Conservation (phyloP, 1,140 invertebrate species). For the Zaprionus nigranus region DNA sequence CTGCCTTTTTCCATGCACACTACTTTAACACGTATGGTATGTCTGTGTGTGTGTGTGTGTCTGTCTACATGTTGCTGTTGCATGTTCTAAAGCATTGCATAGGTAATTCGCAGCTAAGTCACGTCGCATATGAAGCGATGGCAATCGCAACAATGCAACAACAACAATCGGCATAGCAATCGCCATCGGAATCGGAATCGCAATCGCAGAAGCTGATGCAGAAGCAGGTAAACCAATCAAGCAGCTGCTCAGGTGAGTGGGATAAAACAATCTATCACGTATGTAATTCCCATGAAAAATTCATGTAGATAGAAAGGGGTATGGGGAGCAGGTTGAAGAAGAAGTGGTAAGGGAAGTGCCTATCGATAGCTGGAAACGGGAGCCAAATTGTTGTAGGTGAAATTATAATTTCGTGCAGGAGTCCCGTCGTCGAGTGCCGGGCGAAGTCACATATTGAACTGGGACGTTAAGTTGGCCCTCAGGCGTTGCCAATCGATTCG, state of each 20-base stretch:
- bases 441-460: slow-evolving; percentile 51
- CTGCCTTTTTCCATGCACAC: slow-evolving; percentile 48
- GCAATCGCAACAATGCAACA: slow-evolving; percentile 13
- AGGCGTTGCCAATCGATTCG: slow-evolving; percentile 77
- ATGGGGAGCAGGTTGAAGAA: too few species aligned
- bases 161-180: slow-evolving; percentile 24
- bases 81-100: slow-evolving; percentile 20
- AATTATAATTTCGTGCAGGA: slow-evolving; percentile 74
- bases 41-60: neutral
- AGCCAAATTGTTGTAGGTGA: slow-evolving; percentile 80
- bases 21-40: neutral
- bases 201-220: neutral
- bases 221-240: slow-evolving; percentile 68
- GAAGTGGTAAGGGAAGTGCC: neutral
- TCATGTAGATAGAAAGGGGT: slow-evolving; percentile 24
- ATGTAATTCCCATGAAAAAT: slow-evolving; percentile 83
- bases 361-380: slow-evolving; percentile 53
- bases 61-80: neutral
- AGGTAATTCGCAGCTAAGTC: slow-evolving; percentile 57
- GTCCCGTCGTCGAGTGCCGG: slow-evolving; percentile 14
- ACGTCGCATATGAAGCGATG: slow-evolving; percentile 76
- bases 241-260: slow-evolving; percentile 46
- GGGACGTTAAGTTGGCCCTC: slow-evolving; percentile 27
- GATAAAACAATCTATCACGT: slow-evolving; percentile 77
- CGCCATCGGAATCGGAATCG: slow-evolving; percentile 52